phyloP scores from a whole-genome alignment of 2,797 vertebrate genomes.

The Enteromius trimaculatus region DNA sequence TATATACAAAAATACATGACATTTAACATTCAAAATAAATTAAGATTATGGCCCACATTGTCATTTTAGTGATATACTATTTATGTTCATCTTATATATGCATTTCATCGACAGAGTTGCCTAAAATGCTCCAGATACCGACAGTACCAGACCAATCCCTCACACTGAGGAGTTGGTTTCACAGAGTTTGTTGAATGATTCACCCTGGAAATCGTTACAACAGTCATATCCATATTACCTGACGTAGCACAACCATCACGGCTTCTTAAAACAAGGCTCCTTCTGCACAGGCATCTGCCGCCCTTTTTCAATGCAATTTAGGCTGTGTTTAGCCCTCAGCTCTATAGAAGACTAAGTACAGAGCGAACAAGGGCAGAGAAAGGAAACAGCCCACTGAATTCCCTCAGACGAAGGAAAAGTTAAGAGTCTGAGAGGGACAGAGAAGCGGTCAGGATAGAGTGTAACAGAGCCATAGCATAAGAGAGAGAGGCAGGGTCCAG shows the following conservation, averaged over 20 bases:
- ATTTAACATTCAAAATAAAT: conserved; percentile 59
- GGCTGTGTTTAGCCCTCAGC: conserved; percentile 33
- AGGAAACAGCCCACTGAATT: conserved; percentile 48
- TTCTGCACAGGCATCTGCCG: not conserved
- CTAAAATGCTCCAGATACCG: conserved; percentile 27
- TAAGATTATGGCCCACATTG: not conserved
- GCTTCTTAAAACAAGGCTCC: conserved; percentile 5
- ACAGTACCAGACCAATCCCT: not conserved
- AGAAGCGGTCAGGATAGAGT: conserved; percentile 80
- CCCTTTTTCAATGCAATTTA: not conserved
- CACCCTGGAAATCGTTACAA: conserved; percentile 28
- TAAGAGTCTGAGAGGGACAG: conserved; percentile 44
- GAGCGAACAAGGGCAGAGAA: conserved; percentile 39
- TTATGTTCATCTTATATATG: conserved; percentile 40
- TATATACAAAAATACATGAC: conserved; percentile 63
- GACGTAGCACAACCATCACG: conserved; percentile 8
- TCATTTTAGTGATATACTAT: conserved; percentile 46
- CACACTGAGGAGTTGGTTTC: not conserved
- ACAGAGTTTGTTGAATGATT: conserved; percentile 17
- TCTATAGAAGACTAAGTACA: conserved; percentile 34
- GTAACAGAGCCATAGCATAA: conserved; percentile 82
- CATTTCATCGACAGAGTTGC: conserved; percentile 34
- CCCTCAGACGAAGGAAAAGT: conserved; percentile 47
- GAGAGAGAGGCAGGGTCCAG: conserved; percentile 80
- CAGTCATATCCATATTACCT: conserved; percentile 36